phyloP scores from a whole-genome alignment of 2,797 vertebrate genomes.

The Chromis chromis region DNA sequence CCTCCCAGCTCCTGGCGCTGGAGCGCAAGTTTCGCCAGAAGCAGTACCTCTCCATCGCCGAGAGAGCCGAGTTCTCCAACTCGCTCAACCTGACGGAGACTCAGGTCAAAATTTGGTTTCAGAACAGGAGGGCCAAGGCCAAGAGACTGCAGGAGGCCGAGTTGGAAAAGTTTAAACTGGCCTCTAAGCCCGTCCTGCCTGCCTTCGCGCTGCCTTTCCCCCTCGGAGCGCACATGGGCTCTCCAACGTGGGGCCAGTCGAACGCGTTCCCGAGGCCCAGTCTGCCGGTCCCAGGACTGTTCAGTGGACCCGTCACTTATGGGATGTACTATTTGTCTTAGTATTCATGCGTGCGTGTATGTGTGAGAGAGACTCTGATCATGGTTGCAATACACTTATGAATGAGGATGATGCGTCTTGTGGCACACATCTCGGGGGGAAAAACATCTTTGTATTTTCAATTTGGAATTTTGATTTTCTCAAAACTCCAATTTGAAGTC shows the following conservation, averaged over 20 bases:
- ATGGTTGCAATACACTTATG: slow-evolving; percentile 50
- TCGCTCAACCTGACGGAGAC: slow-evolving; percentile 90
- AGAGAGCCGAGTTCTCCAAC: slow-evolving; percentile 90
- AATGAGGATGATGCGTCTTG: slow-evolving; percentile 23
- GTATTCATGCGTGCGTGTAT: slow-evolving; percentile 34
- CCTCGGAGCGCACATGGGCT: slow-evolving; percentile 83
- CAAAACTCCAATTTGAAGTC: background rate
- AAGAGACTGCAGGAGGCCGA: slow-evolving; percentile 90
- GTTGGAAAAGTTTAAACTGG: slow-evolving; percentile 88
- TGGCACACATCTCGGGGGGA: slow-evolving; percentile 4
- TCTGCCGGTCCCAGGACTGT: slow-evolving; percentile 86
- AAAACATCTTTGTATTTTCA: slow-evolving; percentile 27
- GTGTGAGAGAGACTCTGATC: slow-evolving; percentile 5
- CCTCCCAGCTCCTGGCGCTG: slow-evolving; percentile 89
- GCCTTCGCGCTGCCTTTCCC: slow-evolving; percentile 88
- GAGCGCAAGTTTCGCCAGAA: slow-evolving; percentile 91
- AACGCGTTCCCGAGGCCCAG: slow-evolving; percentile 82
- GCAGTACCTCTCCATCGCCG: slow-evolving; percentile 90
- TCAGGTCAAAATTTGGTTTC: slow-evolving; percentile 92
- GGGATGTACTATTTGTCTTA: slow-evolving; percentile 91
- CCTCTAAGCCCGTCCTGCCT: slow-evolving; percentile 86
- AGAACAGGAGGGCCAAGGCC: slow-evolving; percentile 89
- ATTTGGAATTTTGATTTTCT: slow-evolving; percentile 9
- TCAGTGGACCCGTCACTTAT: slow-evolving; percentile 87
- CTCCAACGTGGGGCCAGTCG: slow-evolving; percentile 82